Base-by-base conservation (phyloP, 2,888 invertebrate species). In the Tachina lurida region DNA sequence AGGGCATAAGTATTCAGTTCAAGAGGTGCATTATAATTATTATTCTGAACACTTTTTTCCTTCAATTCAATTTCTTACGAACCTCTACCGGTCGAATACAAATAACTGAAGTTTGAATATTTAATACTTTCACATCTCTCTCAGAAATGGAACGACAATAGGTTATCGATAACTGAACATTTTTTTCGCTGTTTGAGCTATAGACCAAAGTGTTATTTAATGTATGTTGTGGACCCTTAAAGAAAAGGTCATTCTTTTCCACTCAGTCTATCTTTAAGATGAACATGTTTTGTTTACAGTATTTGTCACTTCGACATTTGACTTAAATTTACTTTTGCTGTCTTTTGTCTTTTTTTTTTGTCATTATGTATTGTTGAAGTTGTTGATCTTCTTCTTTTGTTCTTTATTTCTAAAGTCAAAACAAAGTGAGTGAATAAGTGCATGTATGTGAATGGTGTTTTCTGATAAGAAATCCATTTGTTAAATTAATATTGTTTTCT, bases 381-480 rank as follows among this genome's bases (percentile, higher is more conserved):
- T 67, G 63, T 58, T 75, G 19, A 62, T 68, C 56, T 81, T 60
- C n/a, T 65, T 31, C 10, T 56, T 63, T 45, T 70, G 43, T 41
- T 60, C 52, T 15, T 49, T 80, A 10, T 79, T 68, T 39, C 45
- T 56, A 65, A 47, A 71, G 39, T 1, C 56, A 10, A 76, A 39
- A 68, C 31, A 45, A 56, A 65, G 49, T 75, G 75, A 62, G 12
- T 75, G 43, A 54, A 68, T 62, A 60, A 81, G 68, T 81, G 68
- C 73, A 74, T 74, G 67, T 75, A 31, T 68, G 60, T 75, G 43
- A 67, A 63, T 63, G 79, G 68, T 75, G 83, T 76, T 80, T 65
- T 49, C 79, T 76, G 86, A 86, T 86, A 86, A 86, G 86, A 83
- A 86, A 83, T 86, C 86, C 86, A 86, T 86, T 86, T 86, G 86